Evolutionary conservation across 2,797 vertebrate species (phyloP), one percentile per base, ranked within the genome.

Genomic region (Rhynchotus rufescens): DNA sequence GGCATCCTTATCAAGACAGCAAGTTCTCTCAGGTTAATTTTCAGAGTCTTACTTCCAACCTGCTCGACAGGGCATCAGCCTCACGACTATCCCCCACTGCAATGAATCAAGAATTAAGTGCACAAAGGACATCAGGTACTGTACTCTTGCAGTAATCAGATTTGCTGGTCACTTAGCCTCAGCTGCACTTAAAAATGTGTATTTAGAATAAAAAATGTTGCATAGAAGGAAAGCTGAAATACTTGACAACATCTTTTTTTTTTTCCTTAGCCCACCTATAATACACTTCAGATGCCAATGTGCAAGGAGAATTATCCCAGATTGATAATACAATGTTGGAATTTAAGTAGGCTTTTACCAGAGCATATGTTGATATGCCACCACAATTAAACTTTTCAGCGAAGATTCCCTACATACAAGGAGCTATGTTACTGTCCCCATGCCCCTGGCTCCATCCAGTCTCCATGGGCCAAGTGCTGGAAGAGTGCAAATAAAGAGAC

Each of bases 101-200:
- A 71, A 49, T 51, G 71, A 94, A 93, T 84, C 91, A 94, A 95
- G 82, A 87, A 85, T 84, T 80, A 74, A 83, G 82, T 42, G 51
- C 45, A 61, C n/a, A 75, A 85, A 94, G 60, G 92, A 90, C 54
- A 62, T 90, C 81, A 94, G 80, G 67, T 51, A 34, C 66, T 49
- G 79, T 69, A 47, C 3, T 1, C 49, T 38, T 2, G 1, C 0
- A 0, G 73, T 91, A 93, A 93, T 93, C 93, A 93, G 77, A 92
- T 93, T 93, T 94, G 77, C 88, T 91, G 73, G 67, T 80, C 79
- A 78, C 78, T 96, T 94, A 80, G 77, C 56, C 79, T 47, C 73
- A 84, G 71, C 68, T 79, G 90, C 76, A 61, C 75, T 90, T 92
- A 66, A 92, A 88, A 93, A 78, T 73, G 14, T 66, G 81, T 83